These are phyloP conservation scores for Plestiodon gilberti DNA, from an alignment of 2,113 vertebrate genomes.

Conservation along the genomic window DNA sequence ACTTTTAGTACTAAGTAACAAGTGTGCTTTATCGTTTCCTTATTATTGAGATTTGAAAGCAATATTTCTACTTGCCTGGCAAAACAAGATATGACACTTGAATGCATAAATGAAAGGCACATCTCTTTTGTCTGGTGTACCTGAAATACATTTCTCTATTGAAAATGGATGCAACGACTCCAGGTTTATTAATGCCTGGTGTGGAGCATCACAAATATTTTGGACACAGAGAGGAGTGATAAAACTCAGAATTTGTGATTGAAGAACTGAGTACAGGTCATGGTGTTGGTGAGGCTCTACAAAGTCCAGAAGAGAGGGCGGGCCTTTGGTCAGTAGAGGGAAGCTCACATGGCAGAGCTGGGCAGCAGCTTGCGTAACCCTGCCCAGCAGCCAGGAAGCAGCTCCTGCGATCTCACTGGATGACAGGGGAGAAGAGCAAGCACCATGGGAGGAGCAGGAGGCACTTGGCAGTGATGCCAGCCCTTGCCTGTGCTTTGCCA, in stretches of 20 bases:
- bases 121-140: background rate
- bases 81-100: background rate
- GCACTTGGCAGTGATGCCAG: no score
- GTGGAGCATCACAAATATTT: background rate
- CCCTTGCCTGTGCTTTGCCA: no score
- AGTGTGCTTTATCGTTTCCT: background rate
- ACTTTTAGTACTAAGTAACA: no score
- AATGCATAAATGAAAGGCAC: background rate
- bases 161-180: background rate
- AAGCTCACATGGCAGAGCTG: no score
- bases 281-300: no score
- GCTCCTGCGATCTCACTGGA: no score
- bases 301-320: no score
- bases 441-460: no score
- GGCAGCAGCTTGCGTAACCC: no score
- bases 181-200: background rate
- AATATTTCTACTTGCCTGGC: background rate
- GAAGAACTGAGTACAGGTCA: background rate
- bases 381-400: no score
- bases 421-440: no score
- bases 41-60: background rate
- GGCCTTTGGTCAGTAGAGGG: no score
- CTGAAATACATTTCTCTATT: background rate
- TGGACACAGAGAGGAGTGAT: background rate
- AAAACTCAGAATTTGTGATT: background rate